Conservation (phyloP, 2,113 vertebrate species). For the Opisthocomus hoazin region DNA sequence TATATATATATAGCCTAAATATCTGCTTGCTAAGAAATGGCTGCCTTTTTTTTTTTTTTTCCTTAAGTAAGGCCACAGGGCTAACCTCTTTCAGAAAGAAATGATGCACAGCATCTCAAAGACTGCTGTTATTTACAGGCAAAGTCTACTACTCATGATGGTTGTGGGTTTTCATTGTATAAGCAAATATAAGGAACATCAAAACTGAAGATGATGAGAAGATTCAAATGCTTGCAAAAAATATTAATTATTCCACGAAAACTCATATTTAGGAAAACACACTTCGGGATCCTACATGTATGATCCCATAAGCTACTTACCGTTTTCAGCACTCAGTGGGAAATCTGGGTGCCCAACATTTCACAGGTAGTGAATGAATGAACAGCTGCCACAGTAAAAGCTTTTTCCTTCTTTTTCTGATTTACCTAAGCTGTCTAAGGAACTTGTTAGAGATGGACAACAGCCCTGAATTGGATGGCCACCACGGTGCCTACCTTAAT, state of each 20-base stretch:
- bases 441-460: background rate
- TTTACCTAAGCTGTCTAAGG: background rate
- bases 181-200: background rate
- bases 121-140: background rate
- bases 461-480: background rate
- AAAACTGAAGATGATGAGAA: background rate
- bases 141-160: background rate
- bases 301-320: background rate
- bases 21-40: background rate
- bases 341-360: background rate
- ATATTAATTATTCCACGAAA: background rate
- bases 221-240: background rate
- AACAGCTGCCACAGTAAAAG: background rate
- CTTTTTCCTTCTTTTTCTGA: background rate
- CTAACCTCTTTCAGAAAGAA: background rate
- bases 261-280: background rate
- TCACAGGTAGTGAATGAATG: background rate
- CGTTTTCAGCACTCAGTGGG: background rate
- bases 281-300: accelerated
- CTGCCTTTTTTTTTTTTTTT: background rate
- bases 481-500: background rate
- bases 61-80: background rate
- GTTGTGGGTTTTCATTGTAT: background rate
- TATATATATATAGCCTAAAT: background rate
- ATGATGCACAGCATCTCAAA: background rate